Percentiles rank a stretch among this genome's conserved stretches.
Evolutionary conservation across 1,140 invertebrate genomes (phyloP).

Genomic region (Pachypsylla venusta): DNA sequence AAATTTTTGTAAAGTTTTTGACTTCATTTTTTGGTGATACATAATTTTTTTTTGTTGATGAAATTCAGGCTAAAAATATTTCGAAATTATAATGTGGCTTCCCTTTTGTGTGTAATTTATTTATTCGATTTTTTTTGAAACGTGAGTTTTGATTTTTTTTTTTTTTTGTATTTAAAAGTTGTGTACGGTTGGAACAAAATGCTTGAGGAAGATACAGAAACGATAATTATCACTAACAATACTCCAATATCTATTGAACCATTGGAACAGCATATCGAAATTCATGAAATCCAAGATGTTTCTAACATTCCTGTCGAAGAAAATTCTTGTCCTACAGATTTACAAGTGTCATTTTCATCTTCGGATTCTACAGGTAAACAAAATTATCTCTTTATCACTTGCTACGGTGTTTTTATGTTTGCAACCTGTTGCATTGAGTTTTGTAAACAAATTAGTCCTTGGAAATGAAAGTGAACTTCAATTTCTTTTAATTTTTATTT

Average conservation of each 20-base stretch:
- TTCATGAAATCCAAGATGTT: conserved; percentile 2
- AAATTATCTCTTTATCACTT: background rate
- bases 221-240: background rate
- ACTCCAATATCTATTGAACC: background rate
- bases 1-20: no score
- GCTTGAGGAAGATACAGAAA: background rate
- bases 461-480: conserved; percentile 4
- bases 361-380: conserved; percentile 4
- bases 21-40: no score
- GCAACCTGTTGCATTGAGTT: conserved; percentile 4
- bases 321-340: background rate
- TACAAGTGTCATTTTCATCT: background rate
- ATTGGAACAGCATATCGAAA: background rate
- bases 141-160: no score
- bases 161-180: no score
- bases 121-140: no score
- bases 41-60: no score
- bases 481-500: no score
- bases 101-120: no score
- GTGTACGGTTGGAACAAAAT: no score
- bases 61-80: no score
- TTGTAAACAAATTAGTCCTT: conserved; percentile 7
- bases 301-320: background rate
- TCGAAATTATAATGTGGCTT: no score
- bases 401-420: background rate